Base-by-base conservation (phyloP, 2,797 vertebrate genomes). In the Cuculus canorus region DNA sequence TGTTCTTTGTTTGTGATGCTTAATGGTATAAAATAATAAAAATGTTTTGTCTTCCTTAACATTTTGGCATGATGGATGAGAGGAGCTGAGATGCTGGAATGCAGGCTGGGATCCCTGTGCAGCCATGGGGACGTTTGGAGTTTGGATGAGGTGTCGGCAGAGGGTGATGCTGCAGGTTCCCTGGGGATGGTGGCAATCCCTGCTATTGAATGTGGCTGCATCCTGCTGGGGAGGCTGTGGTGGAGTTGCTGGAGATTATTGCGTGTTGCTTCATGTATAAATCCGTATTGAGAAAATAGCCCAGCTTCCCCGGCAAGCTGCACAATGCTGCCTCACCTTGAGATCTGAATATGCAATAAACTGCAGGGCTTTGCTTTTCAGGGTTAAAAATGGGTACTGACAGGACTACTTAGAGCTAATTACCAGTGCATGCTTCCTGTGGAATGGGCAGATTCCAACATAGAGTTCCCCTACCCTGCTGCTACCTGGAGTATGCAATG, bases 401-500 rank as follows among this genome's bases (percentile, higher is more conserved):
- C 48, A 50, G 41, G 52, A 39, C 28, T 41, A 22, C 16, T 50
- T 77, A 32, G n/a, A 60, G 64, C 33, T 52, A 2, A 24, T 69
- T 77, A 77, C 43, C 23, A 47, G 25, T 47, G 50, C 35, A 81
- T 25, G 45, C 43, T 83, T 71, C 73, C 22, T 30, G 45, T n/a
- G 37, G 16, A 33, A 71, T 68, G n/a, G 50, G 35, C 52, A 45
- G 56, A 8, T 14, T 69, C 23, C 35, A n/a, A 11, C 0, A 0
- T 50, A 71, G 32, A n/a, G 9, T 30, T 48, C 5, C 23, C 25
- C 35, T 37, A 9, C 73, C n/a, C 66, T 65, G 19, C 61, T 66
- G 52, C 27, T 65, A 13, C 66, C 13, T 50, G 14, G 11, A 32
- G 17, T 18, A 10, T 5, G 16, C 37, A 57, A 30, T 33, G 59